Percentiles rank a stretch among this genome's conserved stretches.
Conservation (phyloP, 2,113 vertebrate genomes). For the Octodon degus region DNA sequence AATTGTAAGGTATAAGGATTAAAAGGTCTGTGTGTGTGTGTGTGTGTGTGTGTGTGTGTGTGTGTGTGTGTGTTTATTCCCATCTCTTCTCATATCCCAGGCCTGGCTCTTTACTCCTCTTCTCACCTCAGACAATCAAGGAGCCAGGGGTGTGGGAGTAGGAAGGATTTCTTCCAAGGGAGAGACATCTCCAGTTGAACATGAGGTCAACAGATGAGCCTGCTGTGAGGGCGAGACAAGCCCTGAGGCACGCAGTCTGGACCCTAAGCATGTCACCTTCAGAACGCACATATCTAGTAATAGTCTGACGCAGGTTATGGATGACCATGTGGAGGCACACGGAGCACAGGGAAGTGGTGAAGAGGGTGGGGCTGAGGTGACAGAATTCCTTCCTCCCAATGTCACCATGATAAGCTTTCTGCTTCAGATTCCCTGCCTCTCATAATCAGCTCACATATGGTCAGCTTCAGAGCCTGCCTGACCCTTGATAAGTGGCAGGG, state of each 20-base stretch:
- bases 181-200: neutral
- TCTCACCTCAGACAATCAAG: neutral
- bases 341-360: neutral
- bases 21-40: neutral
- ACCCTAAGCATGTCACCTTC: neutral
- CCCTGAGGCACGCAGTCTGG: neutral
- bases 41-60: neutral
- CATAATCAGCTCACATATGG: neutral
- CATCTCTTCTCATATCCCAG: neutral
- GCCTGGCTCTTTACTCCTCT: neutral
- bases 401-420: neutral
- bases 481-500: neutral
- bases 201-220: neutral
- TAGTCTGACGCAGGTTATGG: neutral
- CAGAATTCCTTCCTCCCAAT: neutral
- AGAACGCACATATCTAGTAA: neutral
- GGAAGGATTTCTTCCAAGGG: neutral
- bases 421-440: neutral
- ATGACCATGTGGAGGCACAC: neutral
- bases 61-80: neutral
- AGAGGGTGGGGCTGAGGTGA: neutral
- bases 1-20: neutral
- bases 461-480: conserved; percentile 4
- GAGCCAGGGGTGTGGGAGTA: rapidly evolving
- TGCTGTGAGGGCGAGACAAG: neutral